Base-by-base conservation (phyloP, 2,888 invertebrate genomes). In the Cyaniris semiargus region DNA sequence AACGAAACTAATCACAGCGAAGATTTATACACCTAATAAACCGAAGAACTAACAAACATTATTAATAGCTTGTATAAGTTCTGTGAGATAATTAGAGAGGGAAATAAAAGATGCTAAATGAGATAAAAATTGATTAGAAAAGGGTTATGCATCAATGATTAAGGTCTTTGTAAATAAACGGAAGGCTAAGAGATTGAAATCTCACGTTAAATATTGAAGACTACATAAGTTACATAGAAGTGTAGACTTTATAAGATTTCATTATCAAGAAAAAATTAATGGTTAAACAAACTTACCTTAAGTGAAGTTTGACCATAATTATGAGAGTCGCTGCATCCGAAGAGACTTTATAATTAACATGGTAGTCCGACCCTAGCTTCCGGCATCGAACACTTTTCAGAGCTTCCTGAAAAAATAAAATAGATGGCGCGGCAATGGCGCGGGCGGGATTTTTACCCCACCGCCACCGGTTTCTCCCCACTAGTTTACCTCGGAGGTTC, bases 51-150 rank as follows among this genome's bases (percentile, higher is more conserved):
- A 66, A 66, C 66, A 27, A 66, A 18, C 27, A 15, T 66, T 66
- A 66, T 66, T 66, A 66, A 66, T 66, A 27, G 27, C 27, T 27
- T 66, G 27, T 31, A 60, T 60, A 60, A 58, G 60, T 27, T 66
- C 18, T 66, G 27, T 66, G 31, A 15, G 27, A 66, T 66, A 66
- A 66, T 66, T 27, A 66, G 27, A 66, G 27, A 66, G 27, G 66
- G 27, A 31, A 66, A 27, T 31, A 66, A 66, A 66, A 66, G 60
- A 66, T 66, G 60, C 60, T 23, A 66, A 66, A 15, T 18, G 27
- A 66, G 66, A 66, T 66, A 66, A 66, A 15, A 66, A 31, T 66
- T 66, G 66, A 66, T 66, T 66, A 66, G 66, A 66, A 60, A 66
- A 66, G 66, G 15, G 66, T 18, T 66, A 66, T 15, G 27, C 66